phyloP scores from a whole-genome alignment of 2,797 vertebrate species.

The Megaceryle alcyon region DNA sequence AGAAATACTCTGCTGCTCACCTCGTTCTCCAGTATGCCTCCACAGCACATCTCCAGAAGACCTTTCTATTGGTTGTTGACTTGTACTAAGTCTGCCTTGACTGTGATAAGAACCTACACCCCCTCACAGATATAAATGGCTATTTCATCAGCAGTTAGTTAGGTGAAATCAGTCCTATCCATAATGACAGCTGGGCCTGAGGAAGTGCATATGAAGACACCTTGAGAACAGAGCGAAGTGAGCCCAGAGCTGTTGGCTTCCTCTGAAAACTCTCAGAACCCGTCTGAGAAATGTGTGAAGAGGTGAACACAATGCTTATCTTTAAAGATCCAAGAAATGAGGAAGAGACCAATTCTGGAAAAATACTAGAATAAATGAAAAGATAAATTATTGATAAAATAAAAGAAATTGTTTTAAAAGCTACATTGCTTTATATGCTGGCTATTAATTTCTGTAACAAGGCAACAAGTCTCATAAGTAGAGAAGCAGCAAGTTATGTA shows the following conservation, averaged over 20 bases:
- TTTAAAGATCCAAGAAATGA: background rate
- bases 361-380: background rate
- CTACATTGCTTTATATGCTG: background rate
- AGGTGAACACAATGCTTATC: background rate
- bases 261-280: background rate
- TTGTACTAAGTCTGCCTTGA: background rate
- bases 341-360: background rate
- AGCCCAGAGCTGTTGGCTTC: background rate
- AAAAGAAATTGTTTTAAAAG: background rate
- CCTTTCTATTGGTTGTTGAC: background rate
- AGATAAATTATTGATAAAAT: background rate
- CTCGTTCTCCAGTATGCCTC: background rate
- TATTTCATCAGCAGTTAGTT: background rate
- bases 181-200: background rate
- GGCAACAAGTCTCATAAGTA: background rate
- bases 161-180: background rate
- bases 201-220: background rate
- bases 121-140: background rate
- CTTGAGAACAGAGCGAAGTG: background rate
- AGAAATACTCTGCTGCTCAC: background rate
- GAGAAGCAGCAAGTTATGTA: background rate
- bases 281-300: background rate
- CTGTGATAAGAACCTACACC: background rate
- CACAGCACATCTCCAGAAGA: background rate
- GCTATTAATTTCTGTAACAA: background rate